Evolutionary conservation across 2,797 vertebrate species (phyloP), one percentile per base, ranked within the genome.

Genomic region (Neoniphon sammara): DNA sequence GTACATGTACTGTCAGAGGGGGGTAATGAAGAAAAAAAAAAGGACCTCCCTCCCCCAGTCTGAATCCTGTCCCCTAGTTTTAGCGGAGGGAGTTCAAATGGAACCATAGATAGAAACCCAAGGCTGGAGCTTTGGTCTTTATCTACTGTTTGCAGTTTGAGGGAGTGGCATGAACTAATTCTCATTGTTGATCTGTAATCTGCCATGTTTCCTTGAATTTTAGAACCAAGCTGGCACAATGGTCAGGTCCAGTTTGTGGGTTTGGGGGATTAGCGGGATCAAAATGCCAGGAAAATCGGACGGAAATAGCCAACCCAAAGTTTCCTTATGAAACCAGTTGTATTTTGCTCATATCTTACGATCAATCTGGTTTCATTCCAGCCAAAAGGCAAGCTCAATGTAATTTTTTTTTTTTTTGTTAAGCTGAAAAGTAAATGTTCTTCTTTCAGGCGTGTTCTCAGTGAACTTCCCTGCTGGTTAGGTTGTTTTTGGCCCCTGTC

Each of bases 11-110:
- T 87, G 89, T 89, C 90, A 87, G 91, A 78, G 83, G 88, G 89
- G 89, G 86, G 91, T 93, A 91, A 93, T 92, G 86, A n/a, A n/a
- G n/a, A n/a, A 87, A 84, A 88, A 89, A 62, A 57, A 90, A 77
- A 80, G 54, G 46, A 49, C 72, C 66, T 50, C 81, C 84, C 60
- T 67, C 70, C 75, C 80, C 64, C 70, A 65, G 27, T 34, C 68
- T 14, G 2, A 82, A 80, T 82, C 84, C 62, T 55, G 68, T 75
- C 69, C 77, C 27, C 63, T 66, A 69, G 65, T 82, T 82, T 39
- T 75, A 86, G 86, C 78, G 74, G 81, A 73, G 71, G 77, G 73
- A 85, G 80, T 85, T 92, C 86, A 74, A 88, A 90, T 80, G 82
- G 74, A 91, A 85, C 72, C 75, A 50, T 66, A 84, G 86, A 91